These are phyloP conservation scores for Clanis bilineata DNA, from an alignment of 2,888 invertebrate species.

Conservation along the genomic window DNA sequence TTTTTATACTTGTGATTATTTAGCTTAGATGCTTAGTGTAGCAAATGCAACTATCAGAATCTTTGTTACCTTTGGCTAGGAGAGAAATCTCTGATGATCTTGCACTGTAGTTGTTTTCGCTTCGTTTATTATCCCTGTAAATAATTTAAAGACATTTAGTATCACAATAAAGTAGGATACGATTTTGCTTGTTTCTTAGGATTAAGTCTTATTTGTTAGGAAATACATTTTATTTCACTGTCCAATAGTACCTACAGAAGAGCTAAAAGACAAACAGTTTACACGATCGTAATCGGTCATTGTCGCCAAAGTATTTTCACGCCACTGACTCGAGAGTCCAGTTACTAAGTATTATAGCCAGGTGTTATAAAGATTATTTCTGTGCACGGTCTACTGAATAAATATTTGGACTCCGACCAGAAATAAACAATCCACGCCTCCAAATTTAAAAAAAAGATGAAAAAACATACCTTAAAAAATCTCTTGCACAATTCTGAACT, in stretches of 20 bases:
- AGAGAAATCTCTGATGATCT: constrained; percentile 7
- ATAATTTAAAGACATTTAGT: background rate
- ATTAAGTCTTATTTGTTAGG: background rate
- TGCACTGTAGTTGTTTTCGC: background rate
- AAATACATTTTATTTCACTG: background rate
- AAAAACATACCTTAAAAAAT: constrained; percentile 19
- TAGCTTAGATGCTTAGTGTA: too few species aligned
- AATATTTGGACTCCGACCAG: background rate
- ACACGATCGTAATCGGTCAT: background rate
- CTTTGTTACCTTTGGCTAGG: background rate
- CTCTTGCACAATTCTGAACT: constrained; percentile 17
- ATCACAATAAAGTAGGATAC: too few species aligned
- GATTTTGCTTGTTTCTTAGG: too few species aligned
- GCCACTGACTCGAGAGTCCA: background rate
- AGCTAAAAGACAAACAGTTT: background rate
- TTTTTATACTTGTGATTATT: too few species aligned
- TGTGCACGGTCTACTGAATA: background rate
- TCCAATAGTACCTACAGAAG: background rate
- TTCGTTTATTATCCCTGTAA: background rate
- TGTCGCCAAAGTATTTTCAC: background rate
- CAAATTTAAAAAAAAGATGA: background rate
- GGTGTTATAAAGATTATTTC: background rate
- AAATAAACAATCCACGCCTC: background rate
- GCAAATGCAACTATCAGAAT: background rate
- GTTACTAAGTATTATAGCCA: background rate